Percentiles rank a stretch among this genome's conserved stretches.
Conservation (phyloP, 2,113 vertebrate genomes). For the Chamaetylas fuelleborni region DNA sequence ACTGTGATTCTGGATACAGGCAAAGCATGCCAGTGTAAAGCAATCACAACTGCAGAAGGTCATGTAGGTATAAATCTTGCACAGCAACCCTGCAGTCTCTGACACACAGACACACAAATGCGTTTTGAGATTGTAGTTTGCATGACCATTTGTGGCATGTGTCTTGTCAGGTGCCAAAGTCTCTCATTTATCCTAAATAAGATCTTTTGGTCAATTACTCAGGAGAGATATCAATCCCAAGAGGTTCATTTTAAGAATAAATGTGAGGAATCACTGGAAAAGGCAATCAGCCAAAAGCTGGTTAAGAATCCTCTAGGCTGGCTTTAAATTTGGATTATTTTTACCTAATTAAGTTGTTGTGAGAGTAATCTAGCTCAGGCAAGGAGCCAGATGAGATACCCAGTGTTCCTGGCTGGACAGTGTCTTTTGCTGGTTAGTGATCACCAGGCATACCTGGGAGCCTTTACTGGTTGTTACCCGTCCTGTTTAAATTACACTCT, state of each 20-base stretch:
- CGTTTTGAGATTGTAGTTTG: neutral
- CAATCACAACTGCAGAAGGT: neutral
- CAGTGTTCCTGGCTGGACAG: neutral
- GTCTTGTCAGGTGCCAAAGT: neutral
- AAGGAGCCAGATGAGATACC: neutral
- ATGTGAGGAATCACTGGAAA: neutral
- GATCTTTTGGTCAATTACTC: neutral
- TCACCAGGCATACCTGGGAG: accelerated
- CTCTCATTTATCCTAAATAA: neutral
- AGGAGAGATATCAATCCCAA: neutral
- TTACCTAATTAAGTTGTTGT: neutral
- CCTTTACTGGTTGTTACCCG: neutral
- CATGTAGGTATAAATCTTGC: neutral
- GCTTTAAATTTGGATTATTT: neutral
- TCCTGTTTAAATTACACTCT: neutral
- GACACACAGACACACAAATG: neutral
- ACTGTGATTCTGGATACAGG: neutral
- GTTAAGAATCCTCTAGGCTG: neutral
- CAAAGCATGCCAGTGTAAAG: neutral
- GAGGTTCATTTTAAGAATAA: neutral
- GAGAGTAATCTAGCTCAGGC: neutral
- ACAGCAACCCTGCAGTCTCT: neutral
- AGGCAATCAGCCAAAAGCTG: neutral
- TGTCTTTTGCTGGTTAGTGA: neutral
- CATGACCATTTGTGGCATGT: neutral